phyloP scores from a whole-genome alignment of 2,113 vertebrate genomes.

The Nothoprocta perdicaria region DNA sequence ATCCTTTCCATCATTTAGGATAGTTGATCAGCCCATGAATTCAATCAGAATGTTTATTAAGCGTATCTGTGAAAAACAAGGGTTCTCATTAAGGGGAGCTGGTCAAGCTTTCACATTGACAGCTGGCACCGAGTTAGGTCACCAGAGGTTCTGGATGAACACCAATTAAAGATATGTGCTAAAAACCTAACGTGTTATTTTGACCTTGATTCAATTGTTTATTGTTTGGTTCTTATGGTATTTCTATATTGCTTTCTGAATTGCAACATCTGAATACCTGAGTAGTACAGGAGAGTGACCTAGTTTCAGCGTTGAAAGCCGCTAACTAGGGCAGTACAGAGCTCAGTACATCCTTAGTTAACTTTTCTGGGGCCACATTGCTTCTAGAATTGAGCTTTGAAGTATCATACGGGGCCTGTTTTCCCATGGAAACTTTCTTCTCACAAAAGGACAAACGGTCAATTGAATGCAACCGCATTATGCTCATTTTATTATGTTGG shows the following conservation, averaged over 20 bases:
- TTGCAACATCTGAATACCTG: background rate
- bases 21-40: constrained; percentile 23
- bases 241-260: background rate
- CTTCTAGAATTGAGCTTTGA: constrained; percentile 5
- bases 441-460: constrained; percentile 14
- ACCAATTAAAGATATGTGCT: background rate
- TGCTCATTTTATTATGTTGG: background rate
- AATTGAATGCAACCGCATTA: background rate
- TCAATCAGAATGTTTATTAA: constrained; percentile 41
- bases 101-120: background rate
- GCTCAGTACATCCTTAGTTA: background rate
- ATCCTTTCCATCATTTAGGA: constrained; percentile 44
- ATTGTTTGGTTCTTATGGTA: background rate
- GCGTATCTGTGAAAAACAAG: constrained; percentile 18
- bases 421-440: background rate
- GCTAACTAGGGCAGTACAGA: background rate
- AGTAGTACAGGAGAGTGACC: background rate
- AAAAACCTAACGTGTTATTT: background rate
- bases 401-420: background rate
- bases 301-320: background rate
- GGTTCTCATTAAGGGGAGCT: constrained; percentile 26
- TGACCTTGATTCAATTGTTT: background rate
- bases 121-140: constrained; percentile 1
- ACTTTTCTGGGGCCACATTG: background rate
- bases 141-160: background rate